These are phyloP conservation scores for Leptoteleia sp. DNA, from an alignment of 1,140 invertebrate species.

Conservation along the genomic window DNA sequence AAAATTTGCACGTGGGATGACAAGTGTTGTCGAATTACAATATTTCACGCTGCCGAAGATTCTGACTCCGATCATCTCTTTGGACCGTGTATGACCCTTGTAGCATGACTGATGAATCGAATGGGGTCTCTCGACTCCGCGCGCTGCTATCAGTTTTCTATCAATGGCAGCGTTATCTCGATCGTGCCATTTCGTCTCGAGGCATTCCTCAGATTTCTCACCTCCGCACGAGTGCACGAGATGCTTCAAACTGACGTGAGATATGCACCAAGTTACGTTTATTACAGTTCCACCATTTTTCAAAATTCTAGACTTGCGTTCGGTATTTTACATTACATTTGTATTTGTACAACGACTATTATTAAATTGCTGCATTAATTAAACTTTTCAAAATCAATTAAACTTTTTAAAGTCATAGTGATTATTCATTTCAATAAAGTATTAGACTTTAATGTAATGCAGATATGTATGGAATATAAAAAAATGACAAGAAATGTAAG, in stretches of 20 bases:
- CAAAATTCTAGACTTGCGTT: too few relatives aligned
- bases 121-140: constrained; percentile 38
- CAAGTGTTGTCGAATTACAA: constrained; percentile 51
- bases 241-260: constrained; percentile 55
- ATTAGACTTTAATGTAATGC: too few relatives aligned
- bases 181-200: constrained; percentile 25
- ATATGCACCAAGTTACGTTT: constrained; percentile 26
- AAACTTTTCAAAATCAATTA: too few relatives aligned
- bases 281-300: background rate
- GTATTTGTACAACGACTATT: too few relatives aligned
- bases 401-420: too few relatives aligned
- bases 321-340: too few relatives aligned
- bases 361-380: too few relatives aligned
- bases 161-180: constrained; percentile 52
- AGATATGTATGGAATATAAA: too few relatives aligned
- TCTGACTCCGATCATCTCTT: constrained; percentile 43
- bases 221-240: background rate
- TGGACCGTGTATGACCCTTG: constrained; percentile 33
- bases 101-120: constrained; percentile 39
- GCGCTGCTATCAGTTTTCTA: constrained; percentile 60
- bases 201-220: constrained; percentile 61
- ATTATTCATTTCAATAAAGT: too few relatives aligned
- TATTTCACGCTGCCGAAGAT: constrained; percentile 45
- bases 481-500: too few relatives aligned
- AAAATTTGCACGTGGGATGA: too few relatives aligned